A percentile compares a stretch with the other conserved stretches of the same genome.
phyloP scores from a whole-genome alignment of 2,113 vertebrate genomes.

The Centrocercus urophasianus region DNA sequence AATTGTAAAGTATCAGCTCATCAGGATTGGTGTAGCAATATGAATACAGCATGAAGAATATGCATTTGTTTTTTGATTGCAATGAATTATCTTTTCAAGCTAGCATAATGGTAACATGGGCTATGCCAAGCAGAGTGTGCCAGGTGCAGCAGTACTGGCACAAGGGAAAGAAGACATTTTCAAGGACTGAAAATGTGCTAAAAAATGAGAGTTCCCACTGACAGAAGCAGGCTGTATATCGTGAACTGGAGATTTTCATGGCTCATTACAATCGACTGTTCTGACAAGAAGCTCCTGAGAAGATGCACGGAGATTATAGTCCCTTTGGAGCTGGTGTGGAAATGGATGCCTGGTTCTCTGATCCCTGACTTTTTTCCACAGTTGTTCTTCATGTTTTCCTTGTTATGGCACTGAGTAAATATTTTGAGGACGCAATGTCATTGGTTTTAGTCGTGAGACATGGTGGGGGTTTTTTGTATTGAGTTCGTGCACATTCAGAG shows the following conservation, averaged over 20 bases:
- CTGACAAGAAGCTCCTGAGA: conserved; percentile 30
- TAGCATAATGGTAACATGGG: background rate
- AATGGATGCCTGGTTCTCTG: background rate
- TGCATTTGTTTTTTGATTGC: background rate
- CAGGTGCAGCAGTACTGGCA: background rate
- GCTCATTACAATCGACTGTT: background rate
- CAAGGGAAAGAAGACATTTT: background rate
- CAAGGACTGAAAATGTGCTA: background rate
- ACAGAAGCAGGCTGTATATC: background rate
- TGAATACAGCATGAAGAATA: background rate
- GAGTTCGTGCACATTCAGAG: background rate
- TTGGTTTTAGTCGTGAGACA: background rate
- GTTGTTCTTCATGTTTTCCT: background rate
- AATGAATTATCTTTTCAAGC: conserved; percentile 10
- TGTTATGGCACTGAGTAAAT: background rate
- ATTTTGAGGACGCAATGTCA: background rate
- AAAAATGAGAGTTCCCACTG: background rate
- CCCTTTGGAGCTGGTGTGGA: conserved; percentile 13
- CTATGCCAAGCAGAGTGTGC: background rate
- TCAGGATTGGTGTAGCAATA: background rate
- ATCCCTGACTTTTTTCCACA: background rate
- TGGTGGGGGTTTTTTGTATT: fast-evolving
- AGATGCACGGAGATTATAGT: conserved; percentile 1
- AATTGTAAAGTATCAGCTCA: background rate
- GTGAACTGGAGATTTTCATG: conserved; percentile 22